Base-by-base conservation (phyloP, 2,888 invertebrate species). In the Ferrisia virgata region DNA sequence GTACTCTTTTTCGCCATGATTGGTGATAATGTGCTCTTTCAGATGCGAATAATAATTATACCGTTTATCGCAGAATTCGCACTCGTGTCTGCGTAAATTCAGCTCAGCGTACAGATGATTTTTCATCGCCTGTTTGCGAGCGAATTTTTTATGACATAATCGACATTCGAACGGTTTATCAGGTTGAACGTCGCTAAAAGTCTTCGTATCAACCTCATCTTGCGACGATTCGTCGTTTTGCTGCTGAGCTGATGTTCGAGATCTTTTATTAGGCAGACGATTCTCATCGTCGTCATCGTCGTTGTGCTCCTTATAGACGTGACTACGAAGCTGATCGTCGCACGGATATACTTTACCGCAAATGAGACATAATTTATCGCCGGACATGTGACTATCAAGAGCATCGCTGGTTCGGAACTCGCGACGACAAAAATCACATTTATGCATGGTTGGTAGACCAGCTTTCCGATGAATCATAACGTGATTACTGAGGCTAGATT, bases 41-140 rank as follows among this genome's bases (percentile, higher is more conserved):
- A 83, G 9, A 72, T 83, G 83, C 18, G 83, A 83, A 83, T 72
- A 83, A 8, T 83, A 83, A 47, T 83, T 83, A 28, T 83, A 83
- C 11, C 83, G 40, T 40, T 83, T 83, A 13, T 83, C 83, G 83
- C 83, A 83, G 76, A 83, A 83, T 31, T 83, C 83, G 83, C 83
- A 83, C n/a, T 72, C 83, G 43, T 83, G 72, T 6, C 76, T 69
- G 15, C 83, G 83, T 40, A 83, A 72, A 47, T 83, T 83, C 83
- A 83, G 72, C 47, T 83, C 83, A 2, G 83, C 83, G 72, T 40
- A 83, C 9, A 83, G 13, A 47, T 83, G 83, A 43, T 83, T 83
- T 18, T 83, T 83, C 83, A 83, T 83, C 31, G 83, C 83, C 18
- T 83, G 83, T 40, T 83, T 83, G n/a, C 83, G 69, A 8, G 31